Percentiles rank a stretch among this genome's conserved stretches.
These are phyloP conservation scores for Rhynchomys soricoides DNA, from an alignment of 2,113 vertebrate species.

Conservation along the genomic window DNA sequence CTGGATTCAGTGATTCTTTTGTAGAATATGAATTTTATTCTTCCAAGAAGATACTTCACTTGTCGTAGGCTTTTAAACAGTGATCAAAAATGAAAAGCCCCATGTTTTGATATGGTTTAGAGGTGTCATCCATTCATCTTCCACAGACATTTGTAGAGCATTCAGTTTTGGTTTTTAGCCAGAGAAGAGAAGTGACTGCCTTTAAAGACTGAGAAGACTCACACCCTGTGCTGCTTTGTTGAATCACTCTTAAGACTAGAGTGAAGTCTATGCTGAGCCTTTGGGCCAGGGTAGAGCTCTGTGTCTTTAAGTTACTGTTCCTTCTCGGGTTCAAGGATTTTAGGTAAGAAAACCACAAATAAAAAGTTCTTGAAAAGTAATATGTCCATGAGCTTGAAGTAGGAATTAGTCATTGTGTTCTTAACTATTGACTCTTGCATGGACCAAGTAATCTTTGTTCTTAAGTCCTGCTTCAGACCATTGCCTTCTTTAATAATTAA, in stretches of 20 bases:
- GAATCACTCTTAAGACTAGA: conserved; percentile 48
- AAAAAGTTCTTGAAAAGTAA: conserved; percentile 72
- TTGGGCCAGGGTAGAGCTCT: conserved; percentile 31
- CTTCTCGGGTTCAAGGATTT: conserved; percentile 61
- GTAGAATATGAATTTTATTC: neutral
- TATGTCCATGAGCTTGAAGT: conserved; percentile 67
- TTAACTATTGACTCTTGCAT: conserved; percentile 63
- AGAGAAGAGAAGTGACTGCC: conserved; percentile 30
- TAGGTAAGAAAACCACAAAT: conserved; percentile 71
- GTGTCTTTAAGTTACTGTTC: conserved; percentile 62
- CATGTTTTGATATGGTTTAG: conserved; percentile 40
- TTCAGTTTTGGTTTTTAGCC: conserved; percentile 29
- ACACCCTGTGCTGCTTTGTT: conserved; percentile 23
- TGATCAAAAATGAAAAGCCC: conserved; percentile 29
- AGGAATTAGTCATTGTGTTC: conserved; percentile 69
- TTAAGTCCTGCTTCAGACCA: conserved; percentile 68
- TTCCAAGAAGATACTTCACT: neutral
- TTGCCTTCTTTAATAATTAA: conserved; percentile 66
- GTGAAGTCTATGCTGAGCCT: conserved; percentile 32
- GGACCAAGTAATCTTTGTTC: conserved; percentile 63
- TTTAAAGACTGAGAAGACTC: conserved; percentile 4
- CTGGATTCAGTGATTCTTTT: conserved; percentile 44
- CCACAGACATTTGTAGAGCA: neutral
- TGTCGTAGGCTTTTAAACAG: neutral
- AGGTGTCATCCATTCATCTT: conserved; percentile 36